These are phyloP conservation scores for Hirtodrosophila trivittata DNA, from an alignment of 2,888 invertebrate species.

Conservation along the genomic window DNA sequence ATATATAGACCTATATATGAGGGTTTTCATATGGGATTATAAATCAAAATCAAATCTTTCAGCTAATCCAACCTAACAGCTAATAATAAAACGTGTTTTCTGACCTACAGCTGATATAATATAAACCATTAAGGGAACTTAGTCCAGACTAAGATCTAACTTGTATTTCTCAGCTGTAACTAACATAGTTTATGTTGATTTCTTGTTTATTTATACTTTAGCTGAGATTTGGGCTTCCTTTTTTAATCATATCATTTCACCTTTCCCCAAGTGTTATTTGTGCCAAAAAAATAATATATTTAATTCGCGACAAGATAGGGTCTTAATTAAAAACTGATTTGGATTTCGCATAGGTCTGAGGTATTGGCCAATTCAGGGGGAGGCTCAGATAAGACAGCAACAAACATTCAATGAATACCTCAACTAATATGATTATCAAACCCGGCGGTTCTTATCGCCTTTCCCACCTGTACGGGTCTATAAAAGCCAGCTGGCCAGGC, in stretches of 20 bases:
- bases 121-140: constrained; percentile 27
- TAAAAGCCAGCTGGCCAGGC: constrained; percentile 62
- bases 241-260: constrained; percentile 12
- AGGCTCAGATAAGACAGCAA: constrained; percentile 55
- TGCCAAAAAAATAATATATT: background rate
- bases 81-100: constrained; percentile 22
- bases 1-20: constrained; percentile 27
- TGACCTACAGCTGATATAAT: background rate
- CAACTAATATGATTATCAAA: constrained; percentile 42
- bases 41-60: constrained; percentile 28
- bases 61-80: constrained; percentile 32
- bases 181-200: background rate
- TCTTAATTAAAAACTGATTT: constrained; percentile 57
- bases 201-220: background rate
- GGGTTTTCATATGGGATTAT: constrained; percentile 38
- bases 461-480: constrained; percentile 50
- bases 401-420: constrained; percentile 10
- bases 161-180: too few species aligned
- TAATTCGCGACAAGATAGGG: constrained; percentile 24
- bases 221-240: constrained; percentile 3
- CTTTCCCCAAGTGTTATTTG: constrained; percentile 15
- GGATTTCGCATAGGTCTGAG: constrained; percentile 12
- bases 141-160: background rate
- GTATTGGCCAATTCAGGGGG: background rate
- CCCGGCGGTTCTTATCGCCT: constrained; percentile 47